Percentiles rank a stretch among this genome's conserved stretches.
phyloP scores from a whole-genome alignment of 2,888 invertebrate species.

The Drosophila colorata region DNA sequence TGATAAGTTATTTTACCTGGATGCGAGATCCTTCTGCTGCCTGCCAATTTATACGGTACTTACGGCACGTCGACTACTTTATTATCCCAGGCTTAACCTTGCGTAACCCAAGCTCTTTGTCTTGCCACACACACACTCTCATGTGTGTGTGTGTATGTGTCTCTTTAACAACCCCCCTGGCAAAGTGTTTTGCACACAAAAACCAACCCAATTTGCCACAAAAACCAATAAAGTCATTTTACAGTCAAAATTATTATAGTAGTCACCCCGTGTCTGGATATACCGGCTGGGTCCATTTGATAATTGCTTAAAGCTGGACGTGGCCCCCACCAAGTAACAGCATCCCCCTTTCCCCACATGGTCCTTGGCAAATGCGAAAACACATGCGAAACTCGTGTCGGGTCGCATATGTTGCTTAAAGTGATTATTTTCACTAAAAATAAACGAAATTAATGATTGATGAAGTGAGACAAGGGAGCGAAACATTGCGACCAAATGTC shows the following conservation, averaged over 20 bases:
- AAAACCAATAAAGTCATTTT: slow-evolving; percentile 71
- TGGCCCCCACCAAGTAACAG: slow-evolving; percentile 4
- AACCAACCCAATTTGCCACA: slow-evolving; percentile 37
- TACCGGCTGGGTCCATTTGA: slow-evolving; percentile 61
- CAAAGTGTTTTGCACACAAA: slow-evolving; percentile 3
- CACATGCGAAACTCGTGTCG: slow-evolving; percentile 69
- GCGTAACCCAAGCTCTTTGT: slow-evolving; percentile 30
- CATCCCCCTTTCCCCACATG: neutral
- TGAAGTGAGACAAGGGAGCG: slow-evolving; percentile 76
- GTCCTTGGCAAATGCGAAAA: slow-evolving; percentile 17
- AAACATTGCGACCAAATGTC: slow-evolving; percentile 35
- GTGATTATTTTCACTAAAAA: slow-evolving; percentile 79
- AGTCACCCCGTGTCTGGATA: neutral
- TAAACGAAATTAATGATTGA: slow-evolving; percentile 78
- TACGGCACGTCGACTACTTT: slow-evolving; percentile 34
- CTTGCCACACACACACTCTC: slow-evolving; percentile 4
- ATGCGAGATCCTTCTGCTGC: slow-evolving; percentile 10
- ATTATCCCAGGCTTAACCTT: slow-evolving; percentile 46
- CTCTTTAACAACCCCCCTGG: slow-evolving; percentile 21
- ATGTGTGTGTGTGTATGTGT: too few species aligned
- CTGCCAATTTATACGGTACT: slow-evolving; percentile 24
- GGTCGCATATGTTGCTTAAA: slow-evolving; percentile 75
- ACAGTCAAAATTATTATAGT: slow-evolving; percentile 53
- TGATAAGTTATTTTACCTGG: slow-evolving; percentile 17
- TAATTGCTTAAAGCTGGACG: slow-evolving; percentile 70